Base-by-base conservation (phyloP, 2,797 vertebrate species). In the Typhlichthys subterraneus region DNA sequence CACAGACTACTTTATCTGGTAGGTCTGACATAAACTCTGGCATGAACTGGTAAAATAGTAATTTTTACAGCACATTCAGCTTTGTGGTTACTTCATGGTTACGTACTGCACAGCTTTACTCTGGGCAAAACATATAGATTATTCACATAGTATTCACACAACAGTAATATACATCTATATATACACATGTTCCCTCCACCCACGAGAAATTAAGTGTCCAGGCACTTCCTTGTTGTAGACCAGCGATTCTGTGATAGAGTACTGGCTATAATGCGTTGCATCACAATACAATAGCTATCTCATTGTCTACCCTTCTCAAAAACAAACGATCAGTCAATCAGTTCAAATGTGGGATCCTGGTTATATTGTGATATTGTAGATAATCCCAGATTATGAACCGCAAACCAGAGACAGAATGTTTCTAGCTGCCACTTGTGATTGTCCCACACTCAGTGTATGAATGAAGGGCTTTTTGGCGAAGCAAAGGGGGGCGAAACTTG, bases 121-220 rank as follows among this genome's bases (percentile, higher is more conserved):
- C 81, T 89, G 85, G 70, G 87, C 84, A 84, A 91, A 23, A 90
- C 90, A 91, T 81, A 86, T 82, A 88, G 83, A 89, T 86, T 93
- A 91, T 92, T 91, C 90, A 92, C 90, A 93, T 77, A 88, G 73
- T 94, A 92, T 93, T 93, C 89, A 93, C 90, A 92, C 75, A 82
- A 90, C 87, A 85, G 85, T 83, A 91, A 91, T 91, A 90, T 93
- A 93, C 90, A 93, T 86, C 84, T 87, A 84, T 92, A 93, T 93
- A 76, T 93, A 92, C 90, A 93, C 67, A 57, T 66, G 14, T 14
- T 86, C 77, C 79, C 75, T 88, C 70, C 61, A 80, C 66, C 80
- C 46, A 72, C 67, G 15, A 81, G 63, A 74, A 74, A 74, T 79
- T 23, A 81, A 88, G 82, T 86, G 82, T 89, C 89, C 90, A 91